These are phyloP conservation scores for Rissa tridactyla DNA, from an alignment of 2,113 vertebrate species.

Conservation along the genomic window DNA sequence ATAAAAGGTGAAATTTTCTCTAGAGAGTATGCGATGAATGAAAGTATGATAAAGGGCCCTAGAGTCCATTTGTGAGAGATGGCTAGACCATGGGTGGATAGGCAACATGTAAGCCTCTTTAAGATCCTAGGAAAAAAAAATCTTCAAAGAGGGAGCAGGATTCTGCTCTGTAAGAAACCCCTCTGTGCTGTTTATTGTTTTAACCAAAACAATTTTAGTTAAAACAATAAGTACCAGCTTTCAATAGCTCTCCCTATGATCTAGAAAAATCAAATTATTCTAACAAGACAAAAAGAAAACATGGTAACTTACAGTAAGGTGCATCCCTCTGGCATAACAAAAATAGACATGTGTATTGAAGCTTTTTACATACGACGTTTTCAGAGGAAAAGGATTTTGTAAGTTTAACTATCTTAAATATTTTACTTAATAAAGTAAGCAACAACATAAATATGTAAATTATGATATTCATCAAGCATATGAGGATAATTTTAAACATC, in stretches of 20 bases:
- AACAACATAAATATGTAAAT: constrained; percentile 10
- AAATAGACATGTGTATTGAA: rapidly evolving
- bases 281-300: not conserved
- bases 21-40: not conserved
- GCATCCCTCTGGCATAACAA: not conserved
- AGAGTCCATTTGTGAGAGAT: not conserved
- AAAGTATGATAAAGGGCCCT: not conserved
- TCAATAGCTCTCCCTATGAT: not conserved
- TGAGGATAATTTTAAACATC: not conserved
- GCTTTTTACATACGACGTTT: not conserved
- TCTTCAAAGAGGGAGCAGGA: not conserved
- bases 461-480: not conserved
- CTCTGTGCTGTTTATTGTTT: not conserved
- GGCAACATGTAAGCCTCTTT: not conserved
- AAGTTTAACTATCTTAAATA: not conserved
- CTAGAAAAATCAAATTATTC: not conserved
- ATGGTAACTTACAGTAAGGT: not conserved
- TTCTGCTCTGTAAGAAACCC: not conserved
- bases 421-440: not conserved
- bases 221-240: not conserved
- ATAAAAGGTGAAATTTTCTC: not conserved
- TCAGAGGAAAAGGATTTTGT: not conserved
- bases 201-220: not conserved
- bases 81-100: not conserved
- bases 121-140: not conserved